Base-by-base conservation (phyloP, 1,140 invertebrate genomes). In the Drosophila orena region DNA sequence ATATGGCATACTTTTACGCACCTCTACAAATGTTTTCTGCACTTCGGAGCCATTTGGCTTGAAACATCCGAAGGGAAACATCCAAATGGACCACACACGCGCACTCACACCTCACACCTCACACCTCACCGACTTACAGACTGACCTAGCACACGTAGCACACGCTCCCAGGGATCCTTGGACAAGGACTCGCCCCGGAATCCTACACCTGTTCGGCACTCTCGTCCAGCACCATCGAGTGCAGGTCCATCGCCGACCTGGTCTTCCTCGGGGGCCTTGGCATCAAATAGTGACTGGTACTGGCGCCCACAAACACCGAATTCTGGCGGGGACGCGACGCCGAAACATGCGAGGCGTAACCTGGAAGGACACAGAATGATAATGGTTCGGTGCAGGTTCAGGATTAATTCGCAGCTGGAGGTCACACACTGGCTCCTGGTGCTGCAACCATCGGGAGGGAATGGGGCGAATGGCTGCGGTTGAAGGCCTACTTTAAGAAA, bases 241-340 rank as follows among this genome's bases (percentile, higher is more conserved):
- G 96, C 7, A 97, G 94, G 90, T 97, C 96, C 65, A 97, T 95
- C 0, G 96, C 96, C n/a, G 96, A 96, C 73, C 96, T 96, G 1
- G 95, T 95, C 66, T 96, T 95, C 3, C 96, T 92, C 0, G 96
- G 95, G 6, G 94, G 93, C 93, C 79, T 94, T 93, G 14, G 95
- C 94, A 65, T 95, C 81, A 46, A 93, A 47, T 89, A 89, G 92
- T 93, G 95, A 94, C 69, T 94, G 93, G 68, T 93, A 92, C 64
- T 96, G 94, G 69, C 95, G 94, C 96, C 96, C 1, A 97, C 96
- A 92, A 97, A 97, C 5, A 97, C 96, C 2, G 96, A 97, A 92
- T 97, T 97, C 92, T 97, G 95, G 2, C 96, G 92, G 0, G 94
- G 94, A 20, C 94, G 69, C 11, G 73, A 70, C 24, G 61, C 84